A percentile compares a stretch with the other conserved stretches of the same genome.
phyloP scores from a whole-genome alignment of 2,888 invertebrate genomes.

The Nipponacmea schrenckii region DNA sequence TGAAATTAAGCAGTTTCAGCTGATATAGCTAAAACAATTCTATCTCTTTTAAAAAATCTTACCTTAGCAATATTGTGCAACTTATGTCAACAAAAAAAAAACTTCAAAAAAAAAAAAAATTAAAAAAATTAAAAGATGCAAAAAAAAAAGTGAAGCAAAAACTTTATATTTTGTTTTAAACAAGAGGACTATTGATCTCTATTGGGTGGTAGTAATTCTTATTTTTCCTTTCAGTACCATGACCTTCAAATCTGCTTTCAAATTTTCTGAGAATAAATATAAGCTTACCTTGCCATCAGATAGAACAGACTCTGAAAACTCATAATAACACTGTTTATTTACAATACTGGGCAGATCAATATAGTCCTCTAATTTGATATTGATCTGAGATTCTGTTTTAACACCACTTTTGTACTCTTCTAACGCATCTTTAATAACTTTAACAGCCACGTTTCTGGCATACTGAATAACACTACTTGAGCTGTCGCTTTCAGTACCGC shows the following conservation, averaged over 20 bases:
- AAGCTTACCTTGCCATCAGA: constrained; percentile 57
- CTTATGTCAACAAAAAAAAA: no score
- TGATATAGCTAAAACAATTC: no score
- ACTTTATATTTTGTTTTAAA: no score
- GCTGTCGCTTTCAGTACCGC: background rate
- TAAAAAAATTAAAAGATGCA: no score
- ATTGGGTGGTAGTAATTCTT: no score
- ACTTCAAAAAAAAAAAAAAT: no score
- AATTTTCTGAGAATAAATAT: background rate
- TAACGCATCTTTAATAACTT: constrained; percentile 12
- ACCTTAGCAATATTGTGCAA: no score
- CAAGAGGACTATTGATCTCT: background rate
- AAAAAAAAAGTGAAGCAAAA: no score
- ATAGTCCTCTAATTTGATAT: background rate
- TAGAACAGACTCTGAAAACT: constrained; percentile 54
- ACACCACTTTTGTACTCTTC: background rate
- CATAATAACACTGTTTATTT: constrained; percentile 31
- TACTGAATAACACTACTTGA: background rate
- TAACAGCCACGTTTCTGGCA: constrained; percentile 9
- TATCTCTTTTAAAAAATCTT: no score
- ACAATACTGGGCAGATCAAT: background rate
- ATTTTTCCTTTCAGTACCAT: no score
- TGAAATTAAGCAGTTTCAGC: no score
- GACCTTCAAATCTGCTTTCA: no score
- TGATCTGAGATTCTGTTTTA: background rate